Conservation (phyloP, 2,888 invertebrate genomes). For the Drosophila mayaguana region DNA sequence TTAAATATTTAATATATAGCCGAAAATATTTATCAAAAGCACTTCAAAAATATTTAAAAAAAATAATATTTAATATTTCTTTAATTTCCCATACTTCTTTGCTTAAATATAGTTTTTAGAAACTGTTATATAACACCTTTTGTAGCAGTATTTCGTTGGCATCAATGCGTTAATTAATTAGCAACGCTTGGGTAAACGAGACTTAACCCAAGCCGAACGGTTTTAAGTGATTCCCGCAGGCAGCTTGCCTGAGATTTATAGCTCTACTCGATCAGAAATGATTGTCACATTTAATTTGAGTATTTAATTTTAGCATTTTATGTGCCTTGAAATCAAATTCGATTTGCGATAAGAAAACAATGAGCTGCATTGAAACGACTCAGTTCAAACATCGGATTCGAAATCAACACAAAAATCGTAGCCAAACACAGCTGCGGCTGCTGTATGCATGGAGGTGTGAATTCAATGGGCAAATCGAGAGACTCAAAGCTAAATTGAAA, state of each 20-base stretch:
- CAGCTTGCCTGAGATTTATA: conserved; percentile 25
- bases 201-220: background rate
- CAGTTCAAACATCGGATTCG: background rate
- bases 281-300: conserved; percentile 38
- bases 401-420: background rate
- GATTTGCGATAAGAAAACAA: conserved; percentile 20
- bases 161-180: conserved; percentile 17
- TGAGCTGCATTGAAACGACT: conserved; percentile 26
- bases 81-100: background rate
- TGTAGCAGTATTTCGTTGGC: conserved; percentile 10
- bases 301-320: conserved; percentile 11
- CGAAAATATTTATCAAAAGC: no score
- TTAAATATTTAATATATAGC: no score
- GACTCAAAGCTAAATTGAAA: conserved; percentile 14
- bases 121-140: background rate
- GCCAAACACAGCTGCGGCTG: conserved; percentile 9
- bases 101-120: background rate
- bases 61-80: background rate
- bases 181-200: conserved; percentile 16
- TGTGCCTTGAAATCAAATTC: conserved; percentile 16
- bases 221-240: background rate
- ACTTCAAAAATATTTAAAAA: no score
- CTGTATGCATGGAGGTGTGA: conserved; percentile 28
- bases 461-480: conserved; percentile 18
- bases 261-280: conserved; percentile 31